phyloP scores from a whole-genome alignment of 2,888 invertebrate species.

The Gibbula magus region DNA sequence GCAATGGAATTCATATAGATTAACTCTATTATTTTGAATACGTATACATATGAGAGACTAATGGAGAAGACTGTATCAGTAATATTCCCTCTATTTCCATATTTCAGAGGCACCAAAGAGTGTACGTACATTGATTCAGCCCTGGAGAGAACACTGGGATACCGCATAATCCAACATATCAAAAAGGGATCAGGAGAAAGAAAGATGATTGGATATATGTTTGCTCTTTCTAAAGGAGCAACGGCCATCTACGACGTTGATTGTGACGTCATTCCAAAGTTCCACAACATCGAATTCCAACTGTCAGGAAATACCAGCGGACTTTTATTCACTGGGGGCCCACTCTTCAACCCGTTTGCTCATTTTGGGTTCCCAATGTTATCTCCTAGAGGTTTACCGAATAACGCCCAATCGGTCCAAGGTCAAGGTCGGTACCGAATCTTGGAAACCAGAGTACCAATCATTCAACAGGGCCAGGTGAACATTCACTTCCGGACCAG shows the following conservation, averaged over 20 bases:
- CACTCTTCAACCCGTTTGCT: slow-evolving; percentile 7
- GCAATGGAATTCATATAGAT: no score
- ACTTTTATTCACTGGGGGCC: background rate
- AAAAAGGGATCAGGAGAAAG: background rate
- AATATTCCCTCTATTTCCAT: no score
- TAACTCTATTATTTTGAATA: no score
- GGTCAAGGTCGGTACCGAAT: background rate
- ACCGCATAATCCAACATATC: background rate
- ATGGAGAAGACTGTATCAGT: background rate
- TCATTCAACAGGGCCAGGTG: slow-evolving; percentile 20
- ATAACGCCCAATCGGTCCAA: background rate
- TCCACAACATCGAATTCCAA: background rate
- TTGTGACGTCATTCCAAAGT: slow-evolving; percentile 3
- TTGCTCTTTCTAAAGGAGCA: slow-evolving; percentile 4
- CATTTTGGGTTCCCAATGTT: slow-evolving; percentile 24
- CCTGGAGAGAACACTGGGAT: background rate
- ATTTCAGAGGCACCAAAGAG: background rate
- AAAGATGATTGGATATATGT: slow-evolving; percentile 25
- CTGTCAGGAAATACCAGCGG: background rate
- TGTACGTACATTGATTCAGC: background rate
- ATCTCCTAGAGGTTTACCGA: background rate
- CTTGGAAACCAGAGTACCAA: background rate
- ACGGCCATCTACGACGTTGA: slow-evolving; percentile 6
- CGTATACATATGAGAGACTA: background rate
- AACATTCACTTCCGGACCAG: background rate